Evolutionary conservation across 2,113 vertebrate species (phyloP), one percentile per base, ranked within the genome.

Genomic region (Coryphaenoides rupestris): DNA sequence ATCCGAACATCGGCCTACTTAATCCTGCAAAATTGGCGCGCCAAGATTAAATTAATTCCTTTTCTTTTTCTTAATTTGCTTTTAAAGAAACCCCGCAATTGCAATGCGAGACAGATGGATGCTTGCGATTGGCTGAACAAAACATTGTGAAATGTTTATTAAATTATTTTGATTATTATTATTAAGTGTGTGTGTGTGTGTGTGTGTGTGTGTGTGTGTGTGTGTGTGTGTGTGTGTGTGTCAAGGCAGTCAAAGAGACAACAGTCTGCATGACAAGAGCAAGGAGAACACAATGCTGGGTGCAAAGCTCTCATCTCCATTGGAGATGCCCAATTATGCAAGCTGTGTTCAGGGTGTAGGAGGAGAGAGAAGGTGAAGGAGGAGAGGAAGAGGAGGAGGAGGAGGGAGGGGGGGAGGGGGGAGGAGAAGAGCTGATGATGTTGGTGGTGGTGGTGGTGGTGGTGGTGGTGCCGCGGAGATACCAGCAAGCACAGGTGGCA

Each of bases 401-500:
- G 19, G 21, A 10, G 19, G n/a, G 19, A 2, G 54, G 19, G 19
- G 16, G 4, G 19, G 19, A 58, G 69, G 66, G 40, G 60, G 76
- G 23, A 60, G 77, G 59, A 62, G 66, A 64, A 52, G 60, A 40
- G 19, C 6, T 68, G 72, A 62, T n/a, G n/a, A n/a, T 19, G 52
- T n/a, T n/a, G n/a, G n/a, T n/a, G n/a, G n/a, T n/a, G 17, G 19
- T 1, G 16, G 16, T 0, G 52, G 52, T 19, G 16, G 4, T 19
- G 19, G 15, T 58, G 69, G 65, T 28, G 58, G 76, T 21, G 79
- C 70, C 69, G 61, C 54, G 53, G 1, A 78, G 67, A 62, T 68
- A 58, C 73, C 78, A 83, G 69, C n/a, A 69, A 84, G 84, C 84
- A 91, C 95, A 94, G 93, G 95, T 96, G 95, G 92, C 83, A 89